These are phyloP conservation scores for Dicranocentrus wangi DNA, from an alignment of 2,888 invertebrate genomes.

Conservation along the genomic window DNA sequence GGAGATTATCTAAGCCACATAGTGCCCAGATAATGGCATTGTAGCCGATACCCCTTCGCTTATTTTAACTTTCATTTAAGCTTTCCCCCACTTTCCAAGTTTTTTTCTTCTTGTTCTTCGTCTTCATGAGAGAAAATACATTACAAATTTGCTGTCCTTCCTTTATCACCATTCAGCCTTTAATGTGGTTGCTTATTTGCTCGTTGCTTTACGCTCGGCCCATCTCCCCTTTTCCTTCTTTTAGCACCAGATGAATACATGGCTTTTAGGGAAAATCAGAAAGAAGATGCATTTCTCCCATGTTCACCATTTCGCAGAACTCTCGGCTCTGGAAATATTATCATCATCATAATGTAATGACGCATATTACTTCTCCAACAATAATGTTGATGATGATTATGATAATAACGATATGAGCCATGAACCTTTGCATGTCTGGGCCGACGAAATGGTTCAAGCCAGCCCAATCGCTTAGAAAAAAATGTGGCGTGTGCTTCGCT, in stretches of 20 bases:
- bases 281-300: neutral
- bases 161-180: constrained; percentile 17
- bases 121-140: constrained; percentile 6
- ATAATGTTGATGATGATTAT: constrained; percentile 32
- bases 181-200: constrained; percentile 16
- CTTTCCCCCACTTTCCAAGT: neutral
- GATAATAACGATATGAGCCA: constrained; percentile 33
- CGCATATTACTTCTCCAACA: constrained; percentile 32
- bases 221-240: no score
- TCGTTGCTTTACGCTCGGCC: neutral
- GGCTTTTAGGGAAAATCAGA: neutral
- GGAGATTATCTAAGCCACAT: neutral
- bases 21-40: neutral
- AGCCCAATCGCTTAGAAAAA: constrained; percentile 10
- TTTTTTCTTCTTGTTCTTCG: constrained; percentile 1
- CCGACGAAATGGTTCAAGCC: no score
- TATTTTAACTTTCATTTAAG: constrained; percentile 12
- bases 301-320: constrained; percentile 2
- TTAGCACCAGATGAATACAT: neutral
- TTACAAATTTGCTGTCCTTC: neutral
- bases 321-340: constrained; percentile 11
- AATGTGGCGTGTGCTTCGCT: neutral
- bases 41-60: neutral
- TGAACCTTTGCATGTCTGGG: no score
- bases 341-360: constrained; percentile 37